phyloP scores from a whole-genome alignment of 2,888 invertebrate species.

The Acrocera orbiculus region DNA sequence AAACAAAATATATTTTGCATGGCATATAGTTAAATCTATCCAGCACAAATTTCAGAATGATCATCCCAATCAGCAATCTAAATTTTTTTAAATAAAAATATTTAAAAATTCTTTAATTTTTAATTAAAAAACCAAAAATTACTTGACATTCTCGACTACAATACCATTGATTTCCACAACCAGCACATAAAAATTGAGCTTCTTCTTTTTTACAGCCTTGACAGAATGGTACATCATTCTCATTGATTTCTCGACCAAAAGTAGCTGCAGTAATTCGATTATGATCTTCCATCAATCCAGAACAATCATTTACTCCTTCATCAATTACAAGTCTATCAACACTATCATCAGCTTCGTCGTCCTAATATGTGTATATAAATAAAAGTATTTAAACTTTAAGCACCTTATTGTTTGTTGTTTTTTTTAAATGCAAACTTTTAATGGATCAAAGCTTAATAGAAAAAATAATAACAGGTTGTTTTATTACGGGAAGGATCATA shows the following conservation, averaged over 20 bases:
- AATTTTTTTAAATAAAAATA: constrained; percentile 13
- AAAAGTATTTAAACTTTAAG: too few species aligned
- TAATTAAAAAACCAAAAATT: constrained; percentile 13
- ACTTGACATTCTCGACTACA: constrained; percentile 89
- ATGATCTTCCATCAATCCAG: constrained; percentile 17
- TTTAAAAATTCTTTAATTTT: constrained; percentile 1
- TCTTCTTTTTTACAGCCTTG: constrained; percentile 69
- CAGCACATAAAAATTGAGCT: constrained; percentile 77
- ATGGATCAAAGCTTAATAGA: too few species aligned
- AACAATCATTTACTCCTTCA: constrained; percentile 38
- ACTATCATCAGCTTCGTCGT: constrained; percentile 45
- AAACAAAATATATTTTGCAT: too few species aligned
- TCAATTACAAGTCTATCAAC: constrained; percentile 42
- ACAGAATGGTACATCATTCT: constrained; percentile 47
- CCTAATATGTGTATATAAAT: constrained; percentile 15
- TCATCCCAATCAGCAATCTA: constrained; percentile 78
- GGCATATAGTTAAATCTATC: constrained; percentile 33
- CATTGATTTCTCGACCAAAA: constrained; percentile 28
- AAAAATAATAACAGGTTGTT: too few species aligned
- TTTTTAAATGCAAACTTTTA: too few species aligned
- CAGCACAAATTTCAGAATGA: constrained; percentile 69
- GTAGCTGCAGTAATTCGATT: constrained; percentile 20
- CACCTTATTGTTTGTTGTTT: too few species aligned
- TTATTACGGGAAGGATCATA: too few species aligned
- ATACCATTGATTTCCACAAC: constrained; percentile 87